Conservation (phyloP, 2,113 vertebrate genomes). For the Cryptomyrus ogoouensis region DNA sequence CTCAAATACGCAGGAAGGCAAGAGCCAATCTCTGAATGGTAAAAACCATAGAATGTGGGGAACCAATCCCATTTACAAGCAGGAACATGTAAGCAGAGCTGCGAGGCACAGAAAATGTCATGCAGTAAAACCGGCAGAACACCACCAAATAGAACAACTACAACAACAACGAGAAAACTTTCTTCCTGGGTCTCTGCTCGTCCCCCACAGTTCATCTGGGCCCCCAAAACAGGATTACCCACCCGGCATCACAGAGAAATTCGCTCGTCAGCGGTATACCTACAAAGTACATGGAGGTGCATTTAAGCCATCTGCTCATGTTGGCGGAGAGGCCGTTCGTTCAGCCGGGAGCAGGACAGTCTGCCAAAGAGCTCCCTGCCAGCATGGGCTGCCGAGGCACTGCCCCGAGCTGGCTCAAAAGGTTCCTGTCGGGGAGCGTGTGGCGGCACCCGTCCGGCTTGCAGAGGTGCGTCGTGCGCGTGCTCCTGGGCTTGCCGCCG, state of each 20-base stretch:
- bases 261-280: slow-evolving; percentile 54
- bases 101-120: neutral
- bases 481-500: slow-evolving; percentile 48
- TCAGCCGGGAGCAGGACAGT: slow-evolving; percentile 22
- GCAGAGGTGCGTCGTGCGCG: slow-evolving; percentile 28
- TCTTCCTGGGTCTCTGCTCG: neutral
- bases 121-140: neutral
- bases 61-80: neutral
- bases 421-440: slow-evolving; percentile 25
- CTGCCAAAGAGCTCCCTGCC: slow-evolving; percentile 48
- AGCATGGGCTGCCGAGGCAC: slow-evolving; percentile 32
- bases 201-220: neutral
- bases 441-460: neutral
- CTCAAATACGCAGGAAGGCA: neutral
- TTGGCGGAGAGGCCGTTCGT: slow-evolving; percentile 51
- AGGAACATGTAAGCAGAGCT: neutral
- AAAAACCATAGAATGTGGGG: neutral
- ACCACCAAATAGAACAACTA: neutral
- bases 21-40: neutral
- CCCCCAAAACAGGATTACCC: neutral
- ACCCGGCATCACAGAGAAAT: neutral
- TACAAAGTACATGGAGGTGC: slow-evolving; percentile 78
- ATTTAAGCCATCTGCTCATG: slow-evolving; percentile 87
- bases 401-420: slow-evolving; percentile 30
- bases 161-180: neutral